These are phyloP conservation scores for Pachliopta kotzebuea DNA, from an alignment of 2,888 invertebrate genomes.

Conservation along the genomic window DNA sequence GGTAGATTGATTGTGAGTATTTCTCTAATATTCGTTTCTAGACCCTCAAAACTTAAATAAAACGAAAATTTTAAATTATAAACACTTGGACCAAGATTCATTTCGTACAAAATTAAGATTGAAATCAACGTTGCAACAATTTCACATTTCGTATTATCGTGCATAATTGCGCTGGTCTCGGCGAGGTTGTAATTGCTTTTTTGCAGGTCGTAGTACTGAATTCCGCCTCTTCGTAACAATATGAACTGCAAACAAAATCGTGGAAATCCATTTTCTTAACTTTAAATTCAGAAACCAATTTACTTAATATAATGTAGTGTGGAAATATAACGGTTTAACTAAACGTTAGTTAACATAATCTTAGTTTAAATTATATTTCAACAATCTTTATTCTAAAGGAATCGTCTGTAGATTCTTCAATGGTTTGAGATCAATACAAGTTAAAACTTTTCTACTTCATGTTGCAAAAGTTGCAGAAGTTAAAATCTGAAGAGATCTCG, in stretches of 20 bases:
- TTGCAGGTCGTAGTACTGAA: neutral
- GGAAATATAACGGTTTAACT: no score
- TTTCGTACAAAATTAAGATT: slow-evolving; percentile 3
- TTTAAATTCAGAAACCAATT: neutral
- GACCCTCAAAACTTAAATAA: neutral
- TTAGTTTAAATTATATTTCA: no score
- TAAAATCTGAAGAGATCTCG: slow-evolving; percentile 1
- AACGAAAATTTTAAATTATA: neutral
- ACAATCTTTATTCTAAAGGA: neutral
- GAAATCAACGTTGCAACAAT: neutral
- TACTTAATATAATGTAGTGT: neutral
- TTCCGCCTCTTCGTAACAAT: neutral
- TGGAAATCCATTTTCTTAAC: neutral
- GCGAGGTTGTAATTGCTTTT: slow-evolving; percentile 1
- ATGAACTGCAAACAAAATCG: neutral
- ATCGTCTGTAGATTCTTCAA: neutral
- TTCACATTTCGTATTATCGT: neutral
- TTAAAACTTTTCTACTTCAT: neutral
- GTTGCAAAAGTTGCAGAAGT: neutral
- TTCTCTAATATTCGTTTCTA: neutral
- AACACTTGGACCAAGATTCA: neutral
- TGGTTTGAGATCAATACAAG: neutral
- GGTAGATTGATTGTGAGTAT: no score
- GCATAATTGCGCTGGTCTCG: neutral
- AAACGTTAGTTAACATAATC: neutral